phyloP scores from a whole-genome alignment of 2,113 vertebrate species.

The Macquaria australasica region DNA sequence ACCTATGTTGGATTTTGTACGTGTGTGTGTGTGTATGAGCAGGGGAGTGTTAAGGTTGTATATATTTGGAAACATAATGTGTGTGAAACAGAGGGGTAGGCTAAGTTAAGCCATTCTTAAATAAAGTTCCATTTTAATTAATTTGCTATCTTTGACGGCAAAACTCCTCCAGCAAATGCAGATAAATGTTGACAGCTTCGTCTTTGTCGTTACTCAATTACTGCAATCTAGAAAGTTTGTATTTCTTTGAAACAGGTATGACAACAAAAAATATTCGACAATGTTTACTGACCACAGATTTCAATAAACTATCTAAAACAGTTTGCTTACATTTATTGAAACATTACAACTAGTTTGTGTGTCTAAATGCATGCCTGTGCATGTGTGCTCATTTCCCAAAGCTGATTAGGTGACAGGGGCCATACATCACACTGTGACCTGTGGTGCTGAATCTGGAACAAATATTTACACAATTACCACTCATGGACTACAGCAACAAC shows the following conservation, averaged over 20 bases:
- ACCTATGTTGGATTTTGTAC: constrained; percentile 52
- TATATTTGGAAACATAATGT: constrained; percentile 30
- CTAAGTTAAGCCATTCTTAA: background rate
- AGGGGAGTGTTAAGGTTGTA: constrained; percentile 14
- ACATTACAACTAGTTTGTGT: constrained; percentile 44
- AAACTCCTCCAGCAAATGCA: background rate
- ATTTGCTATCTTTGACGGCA: background rate
- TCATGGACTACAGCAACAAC: constrained; percentile 27
- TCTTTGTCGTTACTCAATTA: background rate
- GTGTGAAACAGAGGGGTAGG: constrained; percentile 7
- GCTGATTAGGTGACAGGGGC: constrained; percentile 67
- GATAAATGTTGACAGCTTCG: background rate
- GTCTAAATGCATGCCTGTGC: constrained; percentile 16
- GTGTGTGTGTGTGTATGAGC: constrained; percentile 8
- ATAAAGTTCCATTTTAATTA: background rate
- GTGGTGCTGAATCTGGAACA: constrained; percentile 52
- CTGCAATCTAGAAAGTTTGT: background rate
- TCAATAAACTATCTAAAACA: background rate
- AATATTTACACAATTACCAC: constrained; percentile 63
- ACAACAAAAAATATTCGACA: background rate
- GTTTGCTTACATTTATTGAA: background rate
- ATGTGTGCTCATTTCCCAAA: constrained; percentile 66
- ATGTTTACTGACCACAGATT: background rate
- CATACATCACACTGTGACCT: constrained; percentile 66
- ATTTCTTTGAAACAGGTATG: background rate